phyloP scores from a whole-genome alignment of 2,888 invertebrate species.

The Lasioglossum lativentre region DNA sequence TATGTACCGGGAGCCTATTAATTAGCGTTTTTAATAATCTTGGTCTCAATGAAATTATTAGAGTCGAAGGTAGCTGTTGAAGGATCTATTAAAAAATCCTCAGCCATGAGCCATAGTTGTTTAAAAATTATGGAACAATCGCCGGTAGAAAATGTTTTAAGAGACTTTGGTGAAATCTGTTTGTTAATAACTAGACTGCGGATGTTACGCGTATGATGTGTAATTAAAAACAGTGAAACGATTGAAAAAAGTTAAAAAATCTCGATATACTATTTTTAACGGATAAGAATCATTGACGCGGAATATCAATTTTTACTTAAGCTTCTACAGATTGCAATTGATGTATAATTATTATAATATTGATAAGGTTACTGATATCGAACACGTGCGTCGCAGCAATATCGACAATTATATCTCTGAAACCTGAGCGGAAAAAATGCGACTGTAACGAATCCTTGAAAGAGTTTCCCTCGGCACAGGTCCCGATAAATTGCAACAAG shows the following conservation, averaged over 20 bases:
- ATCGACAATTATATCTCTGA: background rate
- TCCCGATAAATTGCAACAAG: background rate
- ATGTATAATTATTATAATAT: background rate
- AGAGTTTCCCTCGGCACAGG: background rate
- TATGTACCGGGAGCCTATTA: too few species aligned
- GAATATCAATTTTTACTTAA: background rate
- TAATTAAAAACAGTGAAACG: background rate
- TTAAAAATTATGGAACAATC: too few species aligned
- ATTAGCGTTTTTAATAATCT: too few species aligned
- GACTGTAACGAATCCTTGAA: background rate
- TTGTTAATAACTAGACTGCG: too few species aligned
- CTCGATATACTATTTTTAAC: background rate
- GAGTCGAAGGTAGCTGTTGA: too few species aligned
- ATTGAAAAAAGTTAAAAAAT: background rate
- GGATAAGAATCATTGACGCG: too few species aligned
- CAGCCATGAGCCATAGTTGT: too few species aligned
- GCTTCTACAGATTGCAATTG: background rate
- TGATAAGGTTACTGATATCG: background rate
- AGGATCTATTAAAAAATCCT: too few species aligned
- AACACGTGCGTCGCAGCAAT: background rate
- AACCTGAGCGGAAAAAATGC: background rate
- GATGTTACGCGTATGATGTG: too few species aligned
- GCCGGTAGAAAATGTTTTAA: too few species aligned
- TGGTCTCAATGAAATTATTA: too few species aligned
- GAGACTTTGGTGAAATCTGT: too few species aligned